These are phyloP conservation scores for Dipodomys stephensi DNA, from an alignment of 2,113 vertebrate species.

Conservation along the genomic window DNA sequence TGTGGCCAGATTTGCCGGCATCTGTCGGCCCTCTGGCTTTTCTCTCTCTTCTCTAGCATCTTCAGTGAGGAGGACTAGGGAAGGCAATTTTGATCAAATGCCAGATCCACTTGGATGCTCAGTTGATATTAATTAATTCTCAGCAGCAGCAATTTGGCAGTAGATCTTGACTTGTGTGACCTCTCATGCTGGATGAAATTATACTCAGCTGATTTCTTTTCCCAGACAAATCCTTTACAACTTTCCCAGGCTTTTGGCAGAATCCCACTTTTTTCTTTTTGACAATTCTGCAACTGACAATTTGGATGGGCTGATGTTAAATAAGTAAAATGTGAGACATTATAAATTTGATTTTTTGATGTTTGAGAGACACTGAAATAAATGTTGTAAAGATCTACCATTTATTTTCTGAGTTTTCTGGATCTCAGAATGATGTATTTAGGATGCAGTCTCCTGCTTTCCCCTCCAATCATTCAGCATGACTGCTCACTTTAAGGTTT, in stretches of 20 bases:
- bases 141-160: constrained; percentile 64
- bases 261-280: constrained; percentile 22
- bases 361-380: constrained; percentile 33
- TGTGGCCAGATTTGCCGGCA: background rate
- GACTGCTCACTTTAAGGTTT: background rate
- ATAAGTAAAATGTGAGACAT: constrained; percentile 55
- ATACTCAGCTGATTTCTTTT: constrained; percentile 26
- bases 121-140: constrained; percentile 71
- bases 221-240: constrained; percentile 52
- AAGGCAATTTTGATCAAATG: constrained; percentile 6
- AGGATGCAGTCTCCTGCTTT: background rate
- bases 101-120: constrained; percentile 37
- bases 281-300: constrained; percentile 56
- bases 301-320: constrained; percentile 50
- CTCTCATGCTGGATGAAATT: constrained; percentile 55
- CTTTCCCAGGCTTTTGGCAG: constrained; percentile 49
- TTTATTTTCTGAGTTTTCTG: background rate
- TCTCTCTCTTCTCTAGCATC: background rate
- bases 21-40: background rate
- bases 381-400: background rate
- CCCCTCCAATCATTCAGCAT: background rate
- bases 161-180: constrained; percentile 39
- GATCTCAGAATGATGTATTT: background rate
- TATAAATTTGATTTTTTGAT: constrained; percentile 36
- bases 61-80: background rate